Base-by-base conservation (phyloP, 2,113 vertebrate genomes). In the Benitochromis conjunctus region DNA sequence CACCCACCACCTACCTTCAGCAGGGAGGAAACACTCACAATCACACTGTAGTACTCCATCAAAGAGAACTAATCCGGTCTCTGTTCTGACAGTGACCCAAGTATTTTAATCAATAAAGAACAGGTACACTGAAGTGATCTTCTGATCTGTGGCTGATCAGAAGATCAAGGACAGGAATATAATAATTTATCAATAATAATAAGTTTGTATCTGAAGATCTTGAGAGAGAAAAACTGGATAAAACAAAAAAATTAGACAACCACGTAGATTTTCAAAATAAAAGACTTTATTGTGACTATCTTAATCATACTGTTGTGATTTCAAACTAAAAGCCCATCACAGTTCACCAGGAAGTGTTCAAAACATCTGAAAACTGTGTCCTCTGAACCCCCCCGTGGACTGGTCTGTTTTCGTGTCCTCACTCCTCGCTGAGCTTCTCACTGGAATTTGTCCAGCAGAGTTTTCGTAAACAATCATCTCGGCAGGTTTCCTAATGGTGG, bases 391-490 rank as follows among this genome's bases (percentile, higher is more conserved):
- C 14, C 66, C 21, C 9, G 66, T 10, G 9, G 58, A 24, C 53
- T 54, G 2, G 0, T 81, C 29, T 91, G 82, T 92, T 92, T 86
- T 92, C 3, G 0, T 90, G 79, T 86, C 24, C 81, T 64, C 0
- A 7, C 24, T 51, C 24, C 86, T 91, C 3, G 43, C 89, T 83
- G 91, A 79, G 16, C 41, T 46, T 29, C 12, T 88, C 2, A 29
- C 19, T 74, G 89, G 89, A 91, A 89, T 90, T 86, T n/a, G 13
- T 85, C 46, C 21, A 24, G 66, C 86, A 26, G 86, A 81, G 81
- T 60, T 54, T 81, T 10, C 14, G 10, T 53, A 87, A 94, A 94
- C 87, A 94, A 89, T 81, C 80, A 4, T 54, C 62, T 86, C 87
- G 66, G 91, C 84, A 36, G 54, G 88, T 26, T 43, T 18, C 46